These are phyloP conservation scores for Clinocottus analis DNA, from an alignment of 2,113 vertebrate genomes.

Conservation along the genomic window DNA sequence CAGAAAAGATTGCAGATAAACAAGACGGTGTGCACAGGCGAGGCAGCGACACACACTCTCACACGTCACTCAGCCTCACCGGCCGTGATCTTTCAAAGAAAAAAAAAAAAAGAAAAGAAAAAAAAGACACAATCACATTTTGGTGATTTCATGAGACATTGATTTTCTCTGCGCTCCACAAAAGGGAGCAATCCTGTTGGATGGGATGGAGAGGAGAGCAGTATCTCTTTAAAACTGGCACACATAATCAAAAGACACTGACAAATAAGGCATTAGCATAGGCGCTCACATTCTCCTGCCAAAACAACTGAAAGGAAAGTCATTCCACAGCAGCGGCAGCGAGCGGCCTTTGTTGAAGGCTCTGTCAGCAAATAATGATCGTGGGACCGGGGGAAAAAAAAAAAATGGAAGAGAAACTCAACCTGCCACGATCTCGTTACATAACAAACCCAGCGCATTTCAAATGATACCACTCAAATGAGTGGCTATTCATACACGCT, in stretches of 20 bases:
- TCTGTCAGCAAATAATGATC: slow-evolving; percentile 57
- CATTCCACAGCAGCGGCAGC: slow-evolving; percentile 28
- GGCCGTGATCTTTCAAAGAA: slow-evolving; percentile 35
- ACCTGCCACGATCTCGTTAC: slow-evolving; percentile 44
- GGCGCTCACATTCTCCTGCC: slow-evolving; percentile 50
- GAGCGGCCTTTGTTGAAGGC: slow-evolving; percentile 48
- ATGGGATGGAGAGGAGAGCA: slow-evolving; percentile 1
- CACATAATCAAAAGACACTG: slow-evolving; percentile 49
- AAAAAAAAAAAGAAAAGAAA: slow-evolving; percentile 40
- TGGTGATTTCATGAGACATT: slow-evolving; percentile 69
- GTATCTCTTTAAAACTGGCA: slow-evolving; percentile 38
- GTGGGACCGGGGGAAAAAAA: too few species aligned
- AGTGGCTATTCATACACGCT: slow-evolving; percentile 26
- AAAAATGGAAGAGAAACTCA: slow-evolving; percentile 53
- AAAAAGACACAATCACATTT: slow-evolving; percentile 63
- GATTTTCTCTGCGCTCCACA: slow-evolving; percentile 69
- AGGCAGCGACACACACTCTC: slow-evolving; percentile 10
- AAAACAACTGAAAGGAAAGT: slow-evolving; percentile 55
- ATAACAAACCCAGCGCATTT: slow-evolving; percentile 57
- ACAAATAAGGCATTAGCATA: slow-evolving; percentile 64
- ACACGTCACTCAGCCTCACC: slow-evolving; percentile 49
- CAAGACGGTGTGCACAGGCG: slow-evolving; percentile 22
- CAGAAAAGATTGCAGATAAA: slow-evolving; percentile 35
- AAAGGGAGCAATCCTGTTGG: slow-evolving; percentile 46
- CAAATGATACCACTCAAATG: slow-evolving; percentile 38